phyloP scores from a whole-genome alignment of 2,888 invertebrate genomes.

The Criorhina ranunculi region DNA sequence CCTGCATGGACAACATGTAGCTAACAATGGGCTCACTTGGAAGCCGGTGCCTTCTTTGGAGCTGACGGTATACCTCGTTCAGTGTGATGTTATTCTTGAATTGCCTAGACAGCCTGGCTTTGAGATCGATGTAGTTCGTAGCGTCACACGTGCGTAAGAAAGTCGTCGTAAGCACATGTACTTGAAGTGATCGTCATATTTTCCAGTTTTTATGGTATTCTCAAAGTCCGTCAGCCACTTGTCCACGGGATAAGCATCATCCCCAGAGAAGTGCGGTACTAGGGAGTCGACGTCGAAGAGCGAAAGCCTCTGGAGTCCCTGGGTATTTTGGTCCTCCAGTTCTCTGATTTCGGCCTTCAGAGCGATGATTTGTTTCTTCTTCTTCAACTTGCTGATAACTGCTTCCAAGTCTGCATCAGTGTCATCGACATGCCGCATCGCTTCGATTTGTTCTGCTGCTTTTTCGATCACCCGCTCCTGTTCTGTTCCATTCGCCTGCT shows the following conservation, averaged over 20 bases:
- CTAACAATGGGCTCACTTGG: neutral
- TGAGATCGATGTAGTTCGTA: no score
- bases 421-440: neutral
- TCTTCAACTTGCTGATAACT: neutral
- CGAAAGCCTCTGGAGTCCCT: neutral
- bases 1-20: no score
- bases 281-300: neutral
- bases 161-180: no score
- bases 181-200: no score
- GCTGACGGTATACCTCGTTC: conserved; percentile 1
- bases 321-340: neutral
- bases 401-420: neutral
- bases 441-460: no score
- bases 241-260: no score
- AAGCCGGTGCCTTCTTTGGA: neutral
- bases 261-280: neutral
- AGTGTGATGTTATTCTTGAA: conserved; percentile 5
- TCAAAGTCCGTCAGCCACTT: neutral
- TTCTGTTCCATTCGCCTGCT: no score
- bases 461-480: no score
- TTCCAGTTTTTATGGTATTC: no score
- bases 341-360: neutral
- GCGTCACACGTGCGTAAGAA: neutral
- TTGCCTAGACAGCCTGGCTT: neutral
- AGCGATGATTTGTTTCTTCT: neutral